Conservation (phyloP, 2,797 vertebrate genomes). For the Acrossocheilus fasciatus region DNA sequence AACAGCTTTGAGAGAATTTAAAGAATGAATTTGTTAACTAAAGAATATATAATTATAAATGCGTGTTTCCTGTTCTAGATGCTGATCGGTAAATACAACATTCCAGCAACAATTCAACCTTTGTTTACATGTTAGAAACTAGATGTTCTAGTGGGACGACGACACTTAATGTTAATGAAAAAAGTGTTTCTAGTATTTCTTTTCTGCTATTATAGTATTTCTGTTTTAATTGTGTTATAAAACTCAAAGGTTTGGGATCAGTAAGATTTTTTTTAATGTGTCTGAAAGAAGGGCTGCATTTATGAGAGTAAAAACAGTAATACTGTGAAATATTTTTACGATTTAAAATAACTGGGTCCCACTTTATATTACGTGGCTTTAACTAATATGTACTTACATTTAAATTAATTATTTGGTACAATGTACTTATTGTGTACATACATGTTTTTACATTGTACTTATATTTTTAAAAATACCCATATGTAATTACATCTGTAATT, state of each 20-base stretch:
- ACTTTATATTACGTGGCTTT: too few species aligned
- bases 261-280: background rate
- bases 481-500: too few species aligned
- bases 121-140: background rate
- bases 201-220: background rate
- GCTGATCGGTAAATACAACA: background rate
- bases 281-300: background rate
- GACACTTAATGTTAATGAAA: background rate
- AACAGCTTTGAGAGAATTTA: background rate
- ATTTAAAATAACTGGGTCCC: background rate
- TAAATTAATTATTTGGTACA: too few species aligned
- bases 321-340: background rate
- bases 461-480: too few species aligned
- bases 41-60: background rate
- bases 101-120: background rate
- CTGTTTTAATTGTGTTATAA: background rate
- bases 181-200: background rate
- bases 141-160: background rate
- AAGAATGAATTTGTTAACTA: background rate
- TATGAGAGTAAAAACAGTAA: background rate
- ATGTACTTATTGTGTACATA: too few species aligned
- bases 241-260: background rate
- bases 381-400: too few species aligned
- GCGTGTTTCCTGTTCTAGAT: background rate
- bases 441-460: too few species aligned